phyloP scores from a whole-genome alignment of 2,797 vertebrate species.

The Chaunax sp. region DNA sequence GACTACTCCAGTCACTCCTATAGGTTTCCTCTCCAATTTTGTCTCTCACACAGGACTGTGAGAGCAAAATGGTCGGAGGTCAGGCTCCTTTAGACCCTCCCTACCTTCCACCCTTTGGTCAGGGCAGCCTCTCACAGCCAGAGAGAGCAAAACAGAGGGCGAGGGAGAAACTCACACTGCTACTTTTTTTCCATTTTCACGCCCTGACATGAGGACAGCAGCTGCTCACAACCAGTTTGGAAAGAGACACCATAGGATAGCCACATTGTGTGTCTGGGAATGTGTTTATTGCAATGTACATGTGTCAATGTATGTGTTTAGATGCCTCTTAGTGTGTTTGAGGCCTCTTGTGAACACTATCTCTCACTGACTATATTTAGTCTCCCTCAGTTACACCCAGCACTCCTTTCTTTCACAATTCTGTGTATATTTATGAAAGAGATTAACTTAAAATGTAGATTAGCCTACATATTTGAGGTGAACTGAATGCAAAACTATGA shows the following conservation, averaged over 20 bases:
- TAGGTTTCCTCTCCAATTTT: conserved; percentile 20
- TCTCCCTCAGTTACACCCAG: conserved; percentile 4
- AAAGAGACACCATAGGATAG: conserved; percentile 63
- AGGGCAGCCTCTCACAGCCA: conserved; percentile 65
- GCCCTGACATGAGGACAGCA: conserved; percentile 74
- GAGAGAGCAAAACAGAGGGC: conserved; percentile 42
- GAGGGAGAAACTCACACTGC: conserved; percentile 50
- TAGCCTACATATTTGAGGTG: conserved; percentile 27
- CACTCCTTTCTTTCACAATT: conserved; percentile 8
- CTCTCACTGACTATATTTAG: conserved; percentile 31
- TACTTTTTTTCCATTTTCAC: conserved; percentile 52
- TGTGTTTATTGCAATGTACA: conserved; percentile 20
- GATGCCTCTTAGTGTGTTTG: conserved; percentile 25
- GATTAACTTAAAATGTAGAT: conserved; percentile 24
- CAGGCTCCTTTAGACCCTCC: conserved; percentile 73
- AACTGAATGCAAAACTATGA: conserved; percentile 29
- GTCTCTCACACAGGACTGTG: conserved; percentile 56
- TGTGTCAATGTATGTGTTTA: conserved; percentile 33
- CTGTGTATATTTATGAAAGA: background rate
- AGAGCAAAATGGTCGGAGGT: conserved; percentile 73
- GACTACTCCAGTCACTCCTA: conserved; percentile 14
- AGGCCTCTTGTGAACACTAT: conserved; percentile 1
- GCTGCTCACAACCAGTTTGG: conserved; percentile 64
- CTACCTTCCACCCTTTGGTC: conserved; percentile 74
- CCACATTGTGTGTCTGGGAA: conserved; percentile 25